phyloP scores from a whole-genome alignment of 1,140 invertebrate species.

The Acromyrmex echinatior region DNA sequence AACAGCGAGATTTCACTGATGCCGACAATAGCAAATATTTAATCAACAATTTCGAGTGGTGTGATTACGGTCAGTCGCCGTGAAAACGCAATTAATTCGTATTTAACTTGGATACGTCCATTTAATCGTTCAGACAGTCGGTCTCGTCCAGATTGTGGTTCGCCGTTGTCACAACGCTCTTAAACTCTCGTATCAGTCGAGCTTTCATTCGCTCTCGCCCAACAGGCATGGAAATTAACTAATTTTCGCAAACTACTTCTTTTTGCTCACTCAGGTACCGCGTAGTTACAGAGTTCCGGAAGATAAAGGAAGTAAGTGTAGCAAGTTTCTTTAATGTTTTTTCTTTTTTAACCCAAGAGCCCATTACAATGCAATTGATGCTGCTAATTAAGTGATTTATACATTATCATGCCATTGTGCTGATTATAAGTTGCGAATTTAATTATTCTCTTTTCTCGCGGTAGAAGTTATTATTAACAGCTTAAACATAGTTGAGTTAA shows the following conservation, averaged over 20 bases:
- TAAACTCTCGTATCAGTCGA: conserved; percentile 28
- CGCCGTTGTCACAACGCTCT: neutral
- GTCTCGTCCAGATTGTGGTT: neutral
- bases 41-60: conserved; percentile 57
- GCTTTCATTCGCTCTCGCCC: conserved; percentile 19
- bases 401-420: conserved; percentile 29
- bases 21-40: conserved; percentile 75
- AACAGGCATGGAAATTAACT: conserved; percentile 46
- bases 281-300: neutral
- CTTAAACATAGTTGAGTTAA: conserved; percentile 39
- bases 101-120: conserved; percentile 72
- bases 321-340: conserved; percentile 39
- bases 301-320: conserved; percentile 33
- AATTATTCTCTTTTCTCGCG: conserved; percentile 40
- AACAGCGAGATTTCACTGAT: conserved; percentile 60
- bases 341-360: conserved; percentile 14
- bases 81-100: conserved; percentile 74
- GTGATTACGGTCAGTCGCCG: conserved; percentile 31
- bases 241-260: conserved; percentile 34
- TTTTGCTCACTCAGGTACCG: conserved; percentile 2
- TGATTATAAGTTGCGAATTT: conserved; percentile 54
- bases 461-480: conserved; percentile 45
- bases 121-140: conserved; percentile 44
- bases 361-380: conserved; percentile 56
- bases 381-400: conserved; percentile 60